phyloP scores from a whole-genome alignment of 2,113 vertebrate species.

The Eupsittula cactorum region DNA sequence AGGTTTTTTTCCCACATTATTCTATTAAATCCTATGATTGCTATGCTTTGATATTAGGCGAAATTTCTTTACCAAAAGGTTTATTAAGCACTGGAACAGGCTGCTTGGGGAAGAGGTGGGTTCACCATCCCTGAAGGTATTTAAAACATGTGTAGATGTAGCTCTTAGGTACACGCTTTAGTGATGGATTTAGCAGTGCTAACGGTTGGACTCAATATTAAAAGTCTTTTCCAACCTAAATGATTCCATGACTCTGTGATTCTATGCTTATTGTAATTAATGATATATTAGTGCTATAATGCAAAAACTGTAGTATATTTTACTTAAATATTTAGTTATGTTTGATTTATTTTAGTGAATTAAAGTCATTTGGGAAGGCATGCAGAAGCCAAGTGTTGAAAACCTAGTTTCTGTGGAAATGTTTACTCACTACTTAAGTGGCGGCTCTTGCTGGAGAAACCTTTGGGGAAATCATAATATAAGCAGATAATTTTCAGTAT shows the following conservation, averaged over 20 bases:
- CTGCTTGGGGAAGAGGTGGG: background rate
- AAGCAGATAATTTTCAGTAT: background rate
- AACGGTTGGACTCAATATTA: background rate
- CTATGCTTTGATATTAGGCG: background rate
- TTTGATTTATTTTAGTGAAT: background rate
- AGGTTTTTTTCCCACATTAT: fast-evolving
- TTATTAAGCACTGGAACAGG: background rate
- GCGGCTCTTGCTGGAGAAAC: background rate
- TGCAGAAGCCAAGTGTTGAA: background rate
- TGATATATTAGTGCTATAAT: background rate
- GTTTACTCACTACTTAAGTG: background rate
- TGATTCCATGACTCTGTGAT: background rate
- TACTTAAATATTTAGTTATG: background rate
- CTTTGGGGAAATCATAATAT: background rate
- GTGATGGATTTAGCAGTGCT: background rate
- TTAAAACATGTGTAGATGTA: background rate
- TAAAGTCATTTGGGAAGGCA: background rate
- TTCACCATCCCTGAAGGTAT: background rate
- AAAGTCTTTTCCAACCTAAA: background rate
- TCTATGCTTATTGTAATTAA: background rate
- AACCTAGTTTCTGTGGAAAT: background rate
- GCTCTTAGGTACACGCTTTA: background rate
- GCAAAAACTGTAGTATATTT: background rate
- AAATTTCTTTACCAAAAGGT: background rate
- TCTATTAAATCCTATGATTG: background rate